Evolutionary conservation across 2,113 vertebrate species (phyloP), one percentile per base, ranked within the genome.

Genomic region (Silurus glanis): DNA sequence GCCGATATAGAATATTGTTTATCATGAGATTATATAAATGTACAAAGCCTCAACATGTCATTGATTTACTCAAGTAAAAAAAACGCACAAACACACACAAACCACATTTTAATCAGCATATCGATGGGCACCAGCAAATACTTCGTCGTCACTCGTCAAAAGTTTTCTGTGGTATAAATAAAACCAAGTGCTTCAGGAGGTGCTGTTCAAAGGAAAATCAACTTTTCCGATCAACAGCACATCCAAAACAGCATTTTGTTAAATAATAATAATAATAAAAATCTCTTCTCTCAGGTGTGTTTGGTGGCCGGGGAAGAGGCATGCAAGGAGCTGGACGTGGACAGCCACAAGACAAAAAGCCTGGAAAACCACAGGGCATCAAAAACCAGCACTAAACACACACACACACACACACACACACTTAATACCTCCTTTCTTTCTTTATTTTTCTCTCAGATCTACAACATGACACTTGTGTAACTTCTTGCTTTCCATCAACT

Each of bases 241-340:
- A 0, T 72, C 37, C 37, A 6, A 23, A 5, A 53, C 10, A 59
- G 55, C 3, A 74, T 47, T 47, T 8, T 74, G 28, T 28, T 80
- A 19, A 82, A 75, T 67, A 37, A 37, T 37, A 37, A 37, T 37
- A 75, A 28, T 37, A 37, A 37, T 37, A 75, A 28, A 49, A 23
- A 21, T 88, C 8, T 55, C 10, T 75, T 12, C 69, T 49, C 74
- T 17, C 59, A 99, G 98, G 97, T 92, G 94, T 99, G 85, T 99
- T 99, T 47, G 97, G 98, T 0, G 96, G 97, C 14, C 96, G 98
- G 28, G 98, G 98, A 56, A 90, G 98, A 89, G 97, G 97, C 76
- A 94, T 95, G 92, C 88, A 89, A 0, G 92, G 94, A 89, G 94
- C 90, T 0, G 96, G 97, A 21, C 94, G 97, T 78, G 97, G 97